Base-by-base conservation (phyloP, 2,888 invertebrate genomes). In the Bimastos eiseni region DNA sequence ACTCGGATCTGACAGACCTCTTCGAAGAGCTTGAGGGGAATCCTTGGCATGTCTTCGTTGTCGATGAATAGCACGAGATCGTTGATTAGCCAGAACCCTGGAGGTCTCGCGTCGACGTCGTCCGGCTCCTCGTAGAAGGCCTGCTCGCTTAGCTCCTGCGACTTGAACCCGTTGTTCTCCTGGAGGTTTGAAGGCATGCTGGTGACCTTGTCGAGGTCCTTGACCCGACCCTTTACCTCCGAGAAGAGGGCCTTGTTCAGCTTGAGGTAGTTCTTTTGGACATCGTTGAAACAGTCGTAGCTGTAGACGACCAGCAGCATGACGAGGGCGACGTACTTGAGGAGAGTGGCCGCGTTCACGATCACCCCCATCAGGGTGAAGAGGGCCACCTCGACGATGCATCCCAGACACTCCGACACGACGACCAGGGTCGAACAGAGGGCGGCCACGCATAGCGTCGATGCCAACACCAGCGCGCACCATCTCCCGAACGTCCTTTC, bases 361-460 rank as follows among this genome's bases (percentile, higher is more conserved):
- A 95, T 95, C 83, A 95, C 93, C 0, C 95, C 95, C 95, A 95
- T 95, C 93, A 95, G 93, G 0, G 95, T 95, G 90, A 93, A 91
- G 93, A 91, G 90, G 30, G 91, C 44, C 24, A 93, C 84, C 83
- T 93, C 92, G 24, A 92, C 91, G 13, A 93, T 33, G 90, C 92
- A 93, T 15, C 92, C 93, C 36, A 92, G 90, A 83, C 91, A 91
- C 89, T 93, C 93, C 3, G 92, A 91, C 36, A 91, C 37, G 30
- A 92, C 83, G 36, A 93, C 44, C 19, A 94, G 92, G 8, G 93
- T 90, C 19, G 90, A 91, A 89, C 86, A 91, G 37, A 93, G 88
- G 30, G 91, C 91, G 24, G 92, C 37, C 30, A 92, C 84, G 83
- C 91, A 91, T 41, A 92, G 37, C 11, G 92, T 21, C n/a, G 92